A percentile compares a stretch with the other conserved stretches of the same genome.
These are phyloP conservation scores for Drosophila rhopaloa DNA, from an alignment of 1,140 invertebrate species.

Conservation along the genomic window DNA sequence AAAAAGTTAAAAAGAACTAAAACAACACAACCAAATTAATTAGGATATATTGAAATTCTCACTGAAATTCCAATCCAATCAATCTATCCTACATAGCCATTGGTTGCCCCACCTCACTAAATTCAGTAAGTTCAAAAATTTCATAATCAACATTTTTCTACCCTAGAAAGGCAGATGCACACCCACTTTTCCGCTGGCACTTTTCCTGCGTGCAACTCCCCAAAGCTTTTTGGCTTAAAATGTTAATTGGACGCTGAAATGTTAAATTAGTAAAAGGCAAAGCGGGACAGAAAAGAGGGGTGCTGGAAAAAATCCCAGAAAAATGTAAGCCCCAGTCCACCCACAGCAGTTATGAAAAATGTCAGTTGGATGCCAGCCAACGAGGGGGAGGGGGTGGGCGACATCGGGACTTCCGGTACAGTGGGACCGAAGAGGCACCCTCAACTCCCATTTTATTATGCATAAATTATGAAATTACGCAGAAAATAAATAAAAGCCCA, in stretches of 20 bases:
- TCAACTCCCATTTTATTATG: conserved; percentile 63
- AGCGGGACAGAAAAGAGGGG: conserved; percentile 17
- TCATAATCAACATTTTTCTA: conserved; percentile 62
- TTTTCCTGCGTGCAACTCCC: conserved; percentile 15
- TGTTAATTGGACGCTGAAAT: conserved; percentile 78
- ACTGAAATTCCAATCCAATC: conserved; percentile 22
- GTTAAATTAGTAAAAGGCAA: conserved; percentile 64
- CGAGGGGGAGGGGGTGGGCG: not conserved
- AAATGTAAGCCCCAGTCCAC: conserved; percentile 29
- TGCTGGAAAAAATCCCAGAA: conserved; percentile 27
- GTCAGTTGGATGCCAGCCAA: conserved; percentile 65
- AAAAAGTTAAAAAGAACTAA: not conserved
- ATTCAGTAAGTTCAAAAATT: conserved; percentile 42
- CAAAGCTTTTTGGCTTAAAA: conserved; percentile 65
- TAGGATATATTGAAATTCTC: not conserved
- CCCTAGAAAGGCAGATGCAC: conserved; percentile 17
- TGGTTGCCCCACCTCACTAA: not conserved
- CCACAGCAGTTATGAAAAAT: conserved; percentile 41
- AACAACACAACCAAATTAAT: not conserved
- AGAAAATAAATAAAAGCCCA: conserved; percentile 56
- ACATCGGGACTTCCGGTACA: conserved; percentile 4
- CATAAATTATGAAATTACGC: conserved; percentile 73
- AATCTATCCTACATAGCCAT: not conserved
- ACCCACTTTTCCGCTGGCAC: not conserved
- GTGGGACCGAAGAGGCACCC: conserved; percentile 10